Conservation (phyloP, 2,113 vertebrate species). For the Merops nubicus region DNA sequence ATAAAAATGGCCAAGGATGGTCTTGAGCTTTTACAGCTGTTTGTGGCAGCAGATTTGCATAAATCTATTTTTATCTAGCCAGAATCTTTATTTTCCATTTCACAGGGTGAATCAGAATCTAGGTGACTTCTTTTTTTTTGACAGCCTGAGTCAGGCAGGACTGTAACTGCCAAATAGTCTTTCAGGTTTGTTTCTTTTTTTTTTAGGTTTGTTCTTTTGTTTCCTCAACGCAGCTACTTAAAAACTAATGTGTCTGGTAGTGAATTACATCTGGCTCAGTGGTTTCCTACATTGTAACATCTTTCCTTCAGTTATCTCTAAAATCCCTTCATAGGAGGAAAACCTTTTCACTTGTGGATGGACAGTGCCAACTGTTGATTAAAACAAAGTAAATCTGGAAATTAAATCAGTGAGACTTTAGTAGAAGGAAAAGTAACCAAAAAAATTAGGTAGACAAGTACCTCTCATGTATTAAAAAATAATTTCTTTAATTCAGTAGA, state of each 20-base stretch:
- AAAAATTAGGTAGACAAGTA: not conserved
- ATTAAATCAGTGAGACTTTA: not conserved
- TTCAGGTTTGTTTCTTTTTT: not conserved
- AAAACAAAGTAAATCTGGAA: not conserved
- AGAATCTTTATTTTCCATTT: not conserved
- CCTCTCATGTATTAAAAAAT: not conserved
- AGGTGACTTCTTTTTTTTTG: not conserved
- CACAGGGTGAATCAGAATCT: not conserved
- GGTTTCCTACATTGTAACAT: not conserved
- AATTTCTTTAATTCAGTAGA: not conserved
- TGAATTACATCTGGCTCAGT: not conserved
- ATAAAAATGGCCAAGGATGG: not conserved
- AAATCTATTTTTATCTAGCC: not conserved
- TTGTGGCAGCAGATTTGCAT: not conserved
- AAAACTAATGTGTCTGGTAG: not conserved
- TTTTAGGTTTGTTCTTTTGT: not conserved
- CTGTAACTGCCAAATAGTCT: not conserved
- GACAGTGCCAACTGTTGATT: not conserved
- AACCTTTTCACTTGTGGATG: not conserved
- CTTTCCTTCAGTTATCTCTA: not conserved
- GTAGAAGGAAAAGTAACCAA: not conserved
- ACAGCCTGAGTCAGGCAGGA: not conserved
- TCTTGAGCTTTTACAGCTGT: rapidly evolving
- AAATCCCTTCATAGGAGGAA: not conserved
- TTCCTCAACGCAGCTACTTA: not conserved